A percentile compares a stretch with the other conserved stretches of the same genome.
phyloP scores from a whole-genome alignment of 2,113 vertebrate genomes.

The Sitta europaea region DNA sequence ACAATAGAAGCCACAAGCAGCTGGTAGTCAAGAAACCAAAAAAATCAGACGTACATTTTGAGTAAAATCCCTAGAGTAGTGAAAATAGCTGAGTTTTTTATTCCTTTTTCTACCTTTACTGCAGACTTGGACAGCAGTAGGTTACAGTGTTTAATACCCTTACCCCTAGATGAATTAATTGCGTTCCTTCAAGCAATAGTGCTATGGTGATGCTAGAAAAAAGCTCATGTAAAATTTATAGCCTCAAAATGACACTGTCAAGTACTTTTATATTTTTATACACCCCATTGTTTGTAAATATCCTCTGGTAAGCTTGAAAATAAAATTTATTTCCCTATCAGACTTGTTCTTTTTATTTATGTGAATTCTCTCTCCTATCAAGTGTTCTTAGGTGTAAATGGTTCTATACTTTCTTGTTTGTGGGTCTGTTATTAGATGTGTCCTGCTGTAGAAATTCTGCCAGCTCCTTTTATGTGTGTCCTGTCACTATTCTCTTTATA shows the following conservation, averaged over 20 bases:
- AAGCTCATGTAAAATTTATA: constrained; percentile 73
- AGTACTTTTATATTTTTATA: constrained; percentile 83
- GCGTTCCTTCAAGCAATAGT: constrained; percentile 60
- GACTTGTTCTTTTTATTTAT: constrained; percentile 23
- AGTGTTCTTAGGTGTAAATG: background rate
- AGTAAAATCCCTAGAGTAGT: background rate
- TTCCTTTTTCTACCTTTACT: constrained; percentile 12
- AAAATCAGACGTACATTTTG: background rate
- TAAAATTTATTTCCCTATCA: constrained; percentile 82
- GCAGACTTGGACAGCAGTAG: constrained; percentile 26
- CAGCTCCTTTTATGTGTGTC: background rate
- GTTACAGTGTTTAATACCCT: constrained; percentile 17
- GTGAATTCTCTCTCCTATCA: background rate
- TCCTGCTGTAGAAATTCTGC: constrained; percentile 2
- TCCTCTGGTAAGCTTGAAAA: constrained; percentile 73
- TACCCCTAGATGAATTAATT: constrained; percentile 47
- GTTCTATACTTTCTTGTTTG: background rate
- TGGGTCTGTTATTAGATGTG: background rate
- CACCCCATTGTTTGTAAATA: constrained; percentile 78
- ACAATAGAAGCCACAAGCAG: background rate
- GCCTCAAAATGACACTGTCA: constrained; percentile 71
- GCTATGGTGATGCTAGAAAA: constrained; percentile 68
- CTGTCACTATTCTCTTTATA: background rate
- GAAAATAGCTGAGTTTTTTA: background rate
- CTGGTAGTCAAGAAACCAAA: background rate